Evolutionary conservation across 2,797 vertebrate genomes (phyloP), one percentile per base, ranked within the genome.

Genomic region (Phalloptychus januarius): DNA sequence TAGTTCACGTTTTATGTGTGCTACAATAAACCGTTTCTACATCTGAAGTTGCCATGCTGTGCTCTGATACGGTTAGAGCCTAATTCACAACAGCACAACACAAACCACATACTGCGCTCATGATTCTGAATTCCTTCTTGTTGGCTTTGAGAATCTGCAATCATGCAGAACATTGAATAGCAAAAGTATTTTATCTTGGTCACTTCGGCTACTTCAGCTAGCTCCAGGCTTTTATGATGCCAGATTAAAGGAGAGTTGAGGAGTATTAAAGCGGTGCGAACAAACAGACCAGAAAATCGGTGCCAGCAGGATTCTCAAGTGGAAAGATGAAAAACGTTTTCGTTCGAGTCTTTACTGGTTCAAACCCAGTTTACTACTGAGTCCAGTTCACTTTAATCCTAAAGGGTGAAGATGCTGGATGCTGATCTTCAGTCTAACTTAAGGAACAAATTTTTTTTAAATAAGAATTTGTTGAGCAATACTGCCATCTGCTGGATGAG

Each of bases 181-280:
- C 71, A 82, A 81, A 42, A 36, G 78, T 36, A 20, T 73, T 56
- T 76, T 20, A 50, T 70, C 7, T 11, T 77, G 80, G 80, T 86
- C 72, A 75, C 74, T 83, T 82, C 31, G 33, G 77, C 72, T 74
- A 25, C 72, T 75, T 70, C 10, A 56, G 52, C 25, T 65, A 78
- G 76, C 48, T 73, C 56, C 40, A 75, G 46, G 56, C 42, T 25
- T 61, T 79, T 90, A 84, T 90, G 83, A 92, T 86, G 84, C 83
- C 46, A 65, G 63, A 38, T 76, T 71, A 85, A 69, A 73, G 74
- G 40, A 31, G 74, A 44, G 75, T 44, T 79, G 36, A 61, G 61
- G 88, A 87, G n/a, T 78, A 92, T 91, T 89, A 42, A 92, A 81
- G 10, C 31, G 67, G 71, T 72, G 58, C 38, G 73, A 72, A 79